phyloP scores from a whole-genome alignment of 2,797 vertebrate genomes.

The Saguinus oedipus region DNA sequence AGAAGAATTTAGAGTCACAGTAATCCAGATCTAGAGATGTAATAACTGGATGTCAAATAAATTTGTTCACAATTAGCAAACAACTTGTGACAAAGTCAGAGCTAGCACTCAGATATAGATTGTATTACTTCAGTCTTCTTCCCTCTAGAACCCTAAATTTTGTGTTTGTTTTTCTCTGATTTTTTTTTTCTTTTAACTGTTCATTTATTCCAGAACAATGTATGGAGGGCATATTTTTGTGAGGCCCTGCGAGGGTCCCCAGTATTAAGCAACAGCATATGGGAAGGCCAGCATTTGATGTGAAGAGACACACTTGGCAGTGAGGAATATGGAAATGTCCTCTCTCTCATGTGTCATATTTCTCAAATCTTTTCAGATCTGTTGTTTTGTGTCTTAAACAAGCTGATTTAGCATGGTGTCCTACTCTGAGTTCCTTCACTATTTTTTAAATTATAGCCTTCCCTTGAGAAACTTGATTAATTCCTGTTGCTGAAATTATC shows the following conservation, averaged over 20 bases:
- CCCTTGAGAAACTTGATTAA: conserved; percentile 78
- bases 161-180: background rate
- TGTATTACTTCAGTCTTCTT: background rate
- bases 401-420: conserved; percentile 45
- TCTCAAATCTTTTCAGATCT: conserved; percentile 42
- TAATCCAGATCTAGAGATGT: background rate
- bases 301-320: background rate
- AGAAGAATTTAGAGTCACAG: background rate
- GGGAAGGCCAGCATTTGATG: conserved; percentile 1
- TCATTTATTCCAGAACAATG: background rate
- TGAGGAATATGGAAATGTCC: conserved; percentile 30
- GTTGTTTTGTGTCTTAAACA: conserved; percentile 61
- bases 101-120: background rate
- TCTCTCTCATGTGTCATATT: conserved; percentile 10
- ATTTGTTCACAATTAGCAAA: conserved; percentile 17
- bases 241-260: background rate
- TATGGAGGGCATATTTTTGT: background rate
- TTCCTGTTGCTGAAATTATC: conserved; percentile 75
- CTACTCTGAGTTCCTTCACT: conserved; percentile 28
- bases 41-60: conserved; percentile 30
- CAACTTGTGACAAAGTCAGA: background rate
- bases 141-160: background rate
- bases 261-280: background rate
- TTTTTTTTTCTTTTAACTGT: background rate
- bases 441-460: conserved; percentile 68